phyloP scores from a whole-genome alignment of 2,113 vertebrate genomes.

The Pionites leucogaster region DNA sequence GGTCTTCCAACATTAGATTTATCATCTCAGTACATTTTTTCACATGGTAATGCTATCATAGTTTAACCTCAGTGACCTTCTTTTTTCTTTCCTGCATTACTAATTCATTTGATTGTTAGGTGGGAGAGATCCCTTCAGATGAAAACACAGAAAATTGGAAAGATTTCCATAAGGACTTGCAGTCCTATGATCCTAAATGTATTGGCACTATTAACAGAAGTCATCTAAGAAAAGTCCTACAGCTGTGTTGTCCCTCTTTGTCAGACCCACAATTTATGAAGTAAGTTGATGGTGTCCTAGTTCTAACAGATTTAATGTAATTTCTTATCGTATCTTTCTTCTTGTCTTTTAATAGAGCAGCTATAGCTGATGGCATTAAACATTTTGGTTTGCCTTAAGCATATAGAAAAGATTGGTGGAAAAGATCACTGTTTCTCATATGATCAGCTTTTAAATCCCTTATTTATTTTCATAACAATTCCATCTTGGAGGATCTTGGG shows the following conservation, averaged over 20 bases:
- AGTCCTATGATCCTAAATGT: constrained; percentile 16
- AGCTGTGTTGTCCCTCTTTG: constrained; percentile 40
- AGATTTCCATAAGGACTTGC: constrained; percentile 52
- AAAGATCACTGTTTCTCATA: neutral
- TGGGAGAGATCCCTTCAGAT: constrained; percentile 51
- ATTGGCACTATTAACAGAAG: constrained; percentile 25
- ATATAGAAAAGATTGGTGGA: neutral
- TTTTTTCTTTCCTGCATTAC: neutral
- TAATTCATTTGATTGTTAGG: neutral
- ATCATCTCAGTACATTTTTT: neutral
- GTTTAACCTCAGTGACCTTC: neutral
- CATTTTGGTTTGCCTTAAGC: neutral
- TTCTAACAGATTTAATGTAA: neutral
- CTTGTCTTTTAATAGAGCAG: neutral
- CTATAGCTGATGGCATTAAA: neutral
- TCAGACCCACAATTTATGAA: constrained; percentile 54
- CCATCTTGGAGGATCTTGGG: neutral
- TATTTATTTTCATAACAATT: neutral
- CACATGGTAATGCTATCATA: neutral
- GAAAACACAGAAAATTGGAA: constrained; percentile 35
- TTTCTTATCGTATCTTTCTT: neutral
- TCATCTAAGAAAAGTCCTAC: constrained; percentile 63
- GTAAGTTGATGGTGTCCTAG: constrained; percentile 40
- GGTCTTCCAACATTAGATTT: neutral
- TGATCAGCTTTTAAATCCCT: neutral